phyloP scores from a whole-genome alignment of 2,888 invertebrate species.

The Spilarctia lutea region DNA sequence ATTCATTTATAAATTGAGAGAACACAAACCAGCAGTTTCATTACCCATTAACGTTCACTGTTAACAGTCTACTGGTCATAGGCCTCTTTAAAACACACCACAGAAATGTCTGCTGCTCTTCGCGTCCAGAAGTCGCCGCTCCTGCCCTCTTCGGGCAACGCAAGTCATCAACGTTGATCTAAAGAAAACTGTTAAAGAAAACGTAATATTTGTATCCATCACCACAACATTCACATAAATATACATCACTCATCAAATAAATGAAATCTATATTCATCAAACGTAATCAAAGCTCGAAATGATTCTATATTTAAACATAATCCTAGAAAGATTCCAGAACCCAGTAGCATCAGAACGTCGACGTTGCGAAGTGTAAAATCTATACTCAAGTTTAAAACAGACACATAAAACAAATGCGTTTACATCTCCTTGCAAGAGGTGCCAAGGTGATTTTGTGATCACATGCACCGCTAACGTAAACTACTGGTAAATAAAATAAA shows the following conservation, averaged over 20 bases:
- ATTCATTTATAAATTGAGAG: not conserved
- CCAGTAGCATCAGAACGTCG: constrained; percentile 15
- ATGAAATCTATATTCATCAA: not conserved
- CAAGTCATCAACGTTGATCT: not conserved
- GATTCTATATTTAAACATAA: not conserved
- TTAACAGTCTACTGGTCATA: too few relatives aligned
- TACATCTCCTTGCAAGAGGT: constrained; percentile 50
- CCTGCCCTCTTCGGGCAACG: too few relatives aligned
- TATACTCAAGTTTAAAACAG: constrained; percentile 8
- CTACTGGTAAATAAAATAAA: constrained; percentile 66
- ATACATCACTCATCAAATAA: constrained; percentile 3
- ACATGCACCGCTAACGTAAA: constrained; percentile 67
- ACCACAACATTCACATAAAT: not conserved
- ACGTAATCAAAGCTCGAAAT: not conserved
- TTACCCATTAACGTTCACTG: not conserved
- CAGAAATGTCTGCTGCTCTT: too few relatives aligned
- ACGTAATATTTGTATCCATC: not conserved
- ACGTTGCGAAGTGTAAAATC: constrained; percentile 12
- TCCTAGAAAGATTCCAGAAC: constrained; percentile 2
- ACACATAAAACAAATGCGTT: constrained; percentile 28
- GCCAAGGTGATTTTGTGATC: constrained; percentile 66
- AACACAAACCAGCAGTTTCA: not conserved
- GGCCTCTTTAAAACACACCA: too few relatives aligned
- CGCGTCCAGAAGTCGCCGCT: too few relatives aligned
- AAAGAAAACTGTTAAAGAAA: not conserved